Evolutionary conservation across 2,888 invertebrate genomes (phyloP), one percentile per base, ranked within the genome.

Genomic region (Yponomeuta evonymella): DNA sequence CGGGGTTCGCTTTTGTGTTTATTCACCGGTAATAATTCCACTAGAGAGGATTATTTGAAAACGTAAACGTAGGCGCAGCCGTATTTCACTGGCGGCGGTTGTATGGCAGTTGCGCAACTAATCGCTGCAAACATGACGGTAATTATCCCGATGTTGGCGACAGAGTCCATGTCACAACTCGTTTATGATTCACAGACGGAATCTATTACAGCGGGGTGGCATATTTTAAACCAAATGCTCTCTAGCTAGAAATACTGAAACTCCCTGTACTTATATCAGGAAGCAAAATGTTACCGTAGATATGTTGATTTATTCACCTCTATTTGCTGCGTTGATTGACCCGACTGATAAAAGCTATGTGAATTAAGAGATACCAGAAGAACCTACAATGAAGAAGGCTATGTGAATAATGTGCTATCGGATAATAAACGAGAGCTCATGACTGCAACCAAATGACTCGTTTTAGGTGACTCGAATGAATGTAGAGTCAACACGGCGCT

Each of bases 11-110:
- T 84, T 87, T 89, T 87, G 85, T 86, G 85, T 87, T 83, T 86
- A 89, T 87, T 87, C 86, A 83, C 83, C 83, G 85, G 83, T 86
- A 86, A 88, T 89, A 87, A 89, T 88, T 86, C 83, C 63, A 79
- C 82, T 77, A 77, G 79, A 78, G 82, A 81, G 84, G 84, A 89
- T 87, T 87, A 89, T 88, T 87, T 82, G 84, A 81, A 84, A 87
- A 85, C 84, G 84, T 84, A 84, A 87, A 85, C 84, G 84, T 85
- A 84, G 84, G 83, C 83, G 82, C 80, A 79, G 79, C 79, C 83
- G 83, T 89, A 88, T 86, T 86, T 89, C 86, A 89, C 80, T 75
- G 75, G 80, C 80, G 80, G 79, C 81, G 82, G 81, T 77, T 78
- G 77, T 78, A 77, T 83, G 86, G 81, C 85, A 84, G 81, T 84